Conservation (phyloP, 2,113 vertebrate species). For the Dendropsophus ebraccatus region DNA sequence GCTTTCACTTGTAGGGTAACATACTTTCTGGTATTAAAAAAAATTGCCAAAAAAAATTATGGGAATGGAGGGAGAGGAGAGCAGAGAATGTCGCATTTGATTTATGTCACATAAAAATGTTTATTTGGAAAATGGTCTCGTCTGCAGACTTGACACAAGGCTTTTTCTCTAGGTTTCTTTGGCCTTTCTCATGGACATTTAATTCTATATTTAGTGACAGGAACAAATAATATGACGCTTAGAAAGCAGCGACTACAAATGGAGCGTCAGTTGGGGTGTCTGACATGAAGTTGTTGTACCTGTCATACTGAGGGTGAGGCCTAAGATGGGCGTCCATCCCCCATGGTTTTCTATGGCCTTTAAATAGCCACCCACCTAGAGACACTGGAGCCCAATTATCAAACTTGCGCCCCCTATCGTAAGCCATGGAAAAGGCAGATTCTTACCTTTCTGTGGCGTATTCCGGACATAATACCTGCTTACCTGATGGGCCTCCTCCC, state of each 20-base stretch:
- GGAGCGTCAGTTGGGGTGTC: background rate
- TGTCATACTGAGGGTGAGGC: no score
- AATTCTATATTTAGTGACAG: no score
- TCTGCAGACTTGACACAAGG: background rate
- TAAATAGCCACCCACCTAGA: no score
- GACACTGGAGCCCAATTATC: no score
- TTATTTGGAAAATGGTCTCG: conserved; percentile 21
- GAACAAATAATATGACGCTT: background rate
- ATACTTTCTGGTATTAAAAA: background rate
- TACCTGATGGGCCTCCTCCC: no score
- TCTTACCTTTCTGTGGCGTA: no score
- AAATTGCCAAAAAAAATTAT: conserved; percentile 32
- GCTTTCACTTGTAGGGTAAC: conserved; percentile 13
- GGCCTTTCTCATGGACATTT: conserved; percentile 22
- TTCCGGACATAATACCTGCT: no score
- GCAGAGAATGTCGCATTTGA: conserved; percentile 16
- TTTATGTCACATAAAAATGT: conserved; percentile 38
- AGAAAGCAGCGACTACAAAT: background rate
- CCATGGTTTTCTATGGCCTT: no score
- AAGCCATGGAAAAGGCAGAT: no score
- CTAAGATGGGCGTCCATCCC: no score
- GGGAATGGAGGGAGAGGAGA: background rate
- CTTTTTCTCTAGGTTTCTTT: conserved; percentile 1
- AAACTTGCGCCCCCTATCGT: no score
- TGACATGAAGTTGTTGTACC: background rate